A percentile compares a stretch with the other conserved stretches of the same genome.
These are phyloP conservation scores for Chaetodon auriga DNA, from an alignment of 2,113 vertebrate species.

Conservation along the genomic window DNA sequence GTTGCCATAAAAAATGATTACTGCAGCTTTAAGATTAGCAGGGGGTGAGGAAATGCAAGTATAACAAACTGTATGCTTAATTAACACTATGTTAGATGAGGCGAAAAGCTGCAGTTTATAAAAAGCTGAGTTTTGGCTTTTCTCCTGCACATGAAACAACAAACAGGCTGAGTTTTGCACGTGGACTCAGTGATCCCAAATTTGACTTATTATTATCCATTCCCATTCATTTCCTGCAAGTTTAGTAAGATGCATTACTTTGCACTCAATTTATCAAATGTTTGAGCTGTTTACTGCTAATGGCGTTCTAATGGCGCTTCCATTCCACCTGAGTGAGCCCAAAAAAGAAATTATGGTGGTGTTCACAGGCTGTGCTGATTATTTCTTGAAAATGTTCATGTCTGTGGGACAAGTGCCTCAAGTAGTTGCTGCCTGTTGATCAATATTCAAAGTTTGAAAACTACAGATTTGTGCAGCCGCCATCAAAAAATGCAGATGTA, in stretches of 20 bases:
- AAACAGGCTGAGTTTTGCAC: neutral
- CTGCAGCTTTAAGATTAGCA: neutral
- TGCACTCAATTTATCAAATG: constrained; percentile 36
- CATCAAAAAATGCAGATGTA: neutral
- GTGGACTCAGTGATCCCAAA: neutral
- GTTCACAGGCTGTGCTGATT: neutral
- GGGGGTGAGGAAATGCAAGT: too few species aligned
- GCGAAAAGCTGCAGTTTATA: neutral
- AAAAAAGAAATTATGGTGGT: neutral
- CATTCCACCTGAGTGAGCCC: constrained; percentile 31
- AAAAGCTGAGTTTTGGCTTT: neutral
- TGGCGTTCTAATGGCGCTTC: constrained; percentile 44
- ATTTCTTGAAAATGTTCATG: neutral
- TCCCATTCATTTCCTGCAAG: constrained; percentile 1
- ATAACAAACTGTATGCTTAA: too few species aligned
- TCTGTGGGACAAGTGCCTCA: neutral
- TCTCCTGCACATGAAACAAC: neutral
- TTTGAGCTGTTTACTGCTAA: constrained; percentile 49
- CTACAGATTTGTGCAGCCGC: neutral
- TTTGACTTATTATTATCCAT: neutral
- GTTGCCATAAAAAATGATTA: too few species aligned
- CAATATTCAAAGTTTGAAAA: constrained; percentile 8
- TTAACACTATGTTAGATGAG: neutral
- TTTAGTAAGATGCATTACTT: constrained; percentile 30
- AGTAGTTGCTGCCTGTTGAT: neutral